Evolutionary conservation across 2,888 invertebrate genomes (phyloP), one percentile per base, ranked within the genome.

Genomic region (Xestia rhomboidea): DNA sequence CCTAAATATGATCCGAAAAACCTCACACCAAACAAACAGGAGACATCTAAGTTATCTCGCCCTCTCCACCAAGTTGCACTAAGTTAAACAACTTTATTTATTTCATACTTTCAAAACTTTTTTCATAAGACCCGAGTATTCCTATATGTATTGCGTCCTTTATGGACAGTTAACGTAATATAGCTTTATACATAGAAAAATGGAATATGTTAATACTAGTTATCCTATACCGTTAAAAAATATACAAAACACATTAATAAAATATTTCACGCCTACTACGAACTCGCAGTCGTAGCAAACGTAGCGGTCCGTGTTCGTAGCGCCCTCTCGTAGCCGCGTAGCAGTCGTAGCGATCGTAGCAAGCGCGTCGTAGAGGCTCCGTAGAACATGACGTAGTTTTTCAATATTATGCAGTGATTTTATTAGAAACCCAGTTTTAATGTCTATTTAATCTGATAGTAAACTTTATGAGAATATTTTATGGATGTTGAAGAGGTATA

Each of bases 291-390:
- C 54, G 77, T 77, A 80, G 77, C 73, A 30, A 34, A 13, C 51
- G 34, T 38, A 60, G 30, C 46, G n/a, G 46, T 46, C 51, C n/a
- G 34, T 10, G 41, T 34, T 46, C 84, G 81, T 81, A 81, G 85
- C 82, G 4, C 10, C 54, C 38, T 24, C 49, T 24, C 30, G 64
- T 49, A 30, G 69, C 41, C 41, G 51, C 73, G 77, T 78, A 68
- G 74, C 68, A 13, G 3, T 34, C 66, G 73, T 69, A 73, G 86
- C 70, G 3, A 11, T 38, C 85, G 69, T 81, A 81, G 85, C 68
- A 70, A 38, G 41, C 30, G 18, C 30, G 34, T 21, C 49, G 63
- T 85, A 82, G 86, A 60, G 70, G 75, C 51, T 64, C 68, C 27
- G 68, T 68, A 71, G 49, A 51, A 51, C 44, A 34, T 18, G 18